Base-by-base conservation (phyloP, 2,888 invertebrate genomes). In the Camponotus fellah region DNA sequence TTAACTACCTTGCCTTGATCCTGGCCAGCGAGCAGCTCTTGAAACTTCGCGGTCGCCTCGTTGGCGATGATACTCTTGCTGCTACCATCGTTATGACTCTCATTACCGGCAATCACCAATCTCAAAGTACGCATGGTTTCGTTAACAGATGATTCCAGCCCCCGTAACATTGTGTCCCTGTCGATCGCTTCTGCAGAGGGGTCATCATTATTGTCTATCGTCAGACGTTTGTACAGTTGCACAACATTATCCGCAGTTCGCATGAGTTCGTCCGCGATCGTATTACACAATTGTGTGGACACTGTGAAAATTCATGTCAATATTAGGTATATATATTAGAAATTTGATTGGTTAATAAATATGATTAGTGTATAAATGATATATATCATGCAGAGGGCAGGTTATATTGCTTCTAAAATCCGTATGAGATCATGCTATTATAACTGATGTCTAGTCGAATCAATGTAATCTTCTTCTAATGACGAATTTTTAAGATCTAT, bases 181-280 rank as follows among this genome's bases (percentile, higher is more conserved):
- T 95, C 95, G 64, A 92, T 93, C 83, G 88, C 91, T 74, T 83
- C 92, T 26, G 84, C 72, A 8, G 90, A 86, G 79, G 90, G 86
- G 83, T 95, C 94, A 49, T 94, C 93, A 26, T 94, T 93, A 72
- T 96, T 96, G 88, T 96, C 96, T 84, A 95, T 92, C 12, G 96
- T 95, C 84, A 97, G 94, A 80, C 96, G 96, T 84, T 97, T 96
- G 94, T 97, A 97, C 71, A 97, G 95, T 93, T 97, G 96, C 3
- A 97, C 97, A 62, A 97, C 97, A 91, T 97, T 97, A 89, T 96
- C 96, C 3, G 97, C 97, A 0, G 97, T 96, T 88, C 96, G 95
- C 10, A 96, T 97, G 85, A 97, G 94, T 92, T 96, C 96, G 86
- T 96, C 96, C 74, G 96, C 96, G 86, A 96, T 95, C 92, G 96